Evolutionary conservation across 2,888 invertebrate species (phyloP), one percentile per base, ranked within the genome.

Genomic region (Drosophila fulvimacula): DNA sequence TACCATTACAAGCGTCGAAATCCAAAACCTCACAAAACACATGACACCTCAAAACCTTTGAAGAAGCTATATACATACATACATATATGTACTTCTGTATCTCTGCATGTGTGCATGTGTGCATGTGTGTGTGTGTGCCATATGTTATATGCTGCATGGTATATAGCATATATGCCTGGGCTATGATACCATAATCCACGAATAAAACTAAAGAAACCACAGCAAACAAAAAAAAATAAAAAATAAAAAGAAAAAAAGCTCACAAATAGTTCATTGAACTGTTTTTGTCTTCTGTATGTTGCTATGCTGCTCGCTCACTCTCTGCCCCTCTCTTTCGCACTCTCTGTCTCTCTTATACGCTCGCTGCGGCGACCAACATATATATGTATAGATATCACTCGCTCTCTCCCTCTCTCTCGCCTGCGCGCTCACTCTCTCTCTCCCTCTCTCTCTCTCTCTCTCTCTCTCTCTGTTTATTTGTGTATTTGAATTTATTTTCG

Each of bases 241-340:
- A 88, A n/a, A 39, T 73, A 86, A 87, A 70, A 86, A 87, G 86
- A n/a, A 39, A 76, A 86, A 87, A 88, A 90, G 87, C 90, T 87
- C 90, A 84, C 87, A 89, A 87, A 88, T 87, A 89, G 89, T 89
- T 89, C 89, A 89, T 81, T 90, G 89, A 89, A 89, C 89, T 83
- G 86, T 72, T 81, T 80, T 78, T 73, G 69, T 80, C 76, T 86
- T 89, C 71, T 81, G 65, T 72, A 81, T 83, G 89, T 89, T 83
- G 82, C 82, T 71, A 82, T 81, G 89, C 89, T 88, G 58, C 51
- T 79, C 10, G 62, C 73, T 59, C 57, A 17, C 69, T 42, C 55
- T 39, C 44, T 24, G 38, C 9, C 64, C 9, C 36, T 52, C 51
- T 61, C 51, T 53, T 32, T 67, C 66, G 55, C 55, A 42, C 48